These are phyloP conservation scores for Drosophila anceps DNA, from an alignment of 2,888 invertebrate species.

Conservation along the genomic window DNA sequence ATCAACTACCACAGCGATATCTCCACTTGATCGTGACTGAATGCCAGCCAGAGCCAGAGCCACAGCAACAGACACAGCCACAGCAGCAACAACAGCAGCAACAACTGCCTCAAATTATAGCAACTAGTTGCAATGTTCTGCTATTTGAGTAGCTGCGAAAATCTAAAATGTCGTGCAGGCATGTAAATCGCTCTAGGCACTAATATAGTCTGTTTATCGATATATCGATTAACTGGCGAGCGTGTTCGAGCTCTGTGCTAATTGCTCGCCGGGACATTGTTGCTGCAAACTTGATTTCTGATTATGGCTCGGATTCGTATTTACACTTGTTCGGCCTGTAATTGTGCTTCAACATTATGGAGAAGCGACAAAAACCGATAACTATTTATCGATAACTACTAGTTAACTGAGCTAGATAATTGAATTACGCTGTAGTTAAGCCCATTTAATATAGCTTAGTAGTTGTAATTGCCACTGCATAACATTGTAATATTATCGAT, in stretches of 20 bases:
- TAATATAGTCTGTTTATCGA: conserved; percentile 36
- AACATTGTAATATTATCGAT: neutral
- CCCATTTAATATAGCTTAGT: neutral
- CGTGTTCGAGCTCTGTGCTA: conserved; percentile 1
- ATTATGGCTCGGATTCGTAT: neutral
- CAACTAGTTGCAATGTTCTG: conserved; percentile 39
- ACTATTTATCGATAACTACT: conserved; percentile 11
- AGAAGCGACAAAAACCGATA: neutral
- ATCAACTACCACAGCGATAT: conserved; percentile 55
- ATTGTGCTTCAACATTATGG: neutral
- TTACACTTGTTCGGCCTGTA: conserved; percentile 1
- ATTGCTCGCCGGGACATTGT: conserved; percentile 8
- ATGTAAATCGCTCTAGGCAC: conserved; percentile 38
- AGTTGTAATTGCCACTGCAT: neutral
- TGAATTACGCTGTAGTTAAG: neutral
- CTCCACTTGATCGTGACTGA: conserved; percentile 68
- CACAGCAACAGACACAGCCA: conserved; percentile 21
- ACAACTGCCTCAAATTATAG: conserved; percentile 49
- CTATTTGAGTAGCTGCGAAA: conserved; percentile 31
- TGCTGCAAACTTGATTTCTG: neutral
- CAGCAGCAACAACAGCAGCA: conserved; percentile 25
- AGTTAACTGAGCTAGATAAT: neutral
- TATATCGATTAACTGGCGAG: conserved; percentile 36
- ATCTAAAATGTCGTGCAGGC: conserved; percentile 27
- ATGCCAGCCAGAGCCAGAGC: conserved; percentile 51